Base-by-base conservation (phyloP, 1,140 invertebrate genomes). In the Diprion similis region DNA sequence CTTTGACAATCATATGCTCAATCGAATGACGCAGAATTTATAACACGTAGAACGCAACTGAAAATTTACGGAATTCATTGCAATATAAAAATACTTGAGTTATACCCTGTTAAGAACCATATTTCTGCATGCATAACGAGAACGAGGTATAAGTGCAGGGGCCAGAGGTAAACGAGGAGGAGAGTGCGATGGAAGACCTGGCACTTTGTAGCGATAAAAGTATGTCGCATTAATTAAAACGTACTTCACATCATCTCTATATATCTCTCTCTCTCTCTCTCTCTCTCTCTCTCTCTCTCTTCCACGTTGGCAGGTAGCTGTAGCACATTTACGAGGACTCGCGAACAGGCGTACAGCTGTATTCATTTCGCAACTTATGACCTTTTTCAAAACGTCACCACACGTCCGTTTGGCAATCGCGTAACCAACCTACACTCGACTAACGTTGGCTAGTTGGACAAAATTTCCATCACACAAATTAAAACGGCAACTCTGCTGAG, bases 131-230 rank as follows among this genome's bases (percentile, higher is more conserved):
- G n/a, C n/a, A 59, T 59, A 59, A 59, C 51, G 51, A 59, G 51
- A 59, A 59, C 51, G 6, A 59, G 51, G 51, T 17, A 15, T 6
- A 59, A 59, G 51, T 59, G 51, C 51, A 51, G 47, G 71, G 77
- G 45, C 65, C 78, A 77, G 76, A 79, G 71, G 79, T 71, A 79
- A 71, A 19, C 70, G 19, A 17, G 46, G 75, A 75, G 78, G 72
- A 75, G 79, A 71, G 24, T 24, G 24, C 24, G 24, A 6, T 24
- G 72, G 78, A 73, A 79, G 77, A 79, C 77, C 46, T 79, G 76
- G 48, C 76, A 73, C 18, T 68, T 68, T 68, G 66, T 45, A 45
- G 17, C 37, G 18, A 45, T 45, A 68, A 71, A 48, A 46, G 7
- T 7, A 10, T 59, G 51, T 59, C 51, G 51, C 51, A 59, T 59